Evolutionary conservation across 2,797 vertebrate genomes (phyloP).

Genomic region (Mus minutoides): DNA sequence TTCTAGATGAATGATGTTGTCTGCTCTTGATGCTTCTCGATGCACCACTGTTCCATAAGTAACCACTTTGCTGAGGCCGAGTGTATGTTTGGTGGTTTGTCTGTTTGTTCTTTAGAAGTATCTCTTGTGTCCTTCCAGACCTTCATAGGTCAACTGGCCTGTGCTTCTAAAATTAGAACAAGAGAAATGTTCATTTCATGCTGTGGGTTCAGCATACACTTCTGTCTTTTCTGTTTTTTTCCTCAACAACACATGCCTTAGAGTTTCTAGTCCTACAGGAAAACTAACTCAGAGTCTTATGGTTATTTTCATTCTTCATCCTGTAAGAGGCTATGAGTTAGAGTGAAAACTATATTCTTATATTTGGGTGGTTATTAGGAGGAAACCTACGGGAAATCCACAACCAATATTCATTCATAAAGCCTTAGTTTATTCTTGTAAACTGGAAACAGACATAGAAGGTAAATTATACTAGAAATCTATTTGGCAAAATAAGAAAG

Average conservation of each 20-base stretch:
- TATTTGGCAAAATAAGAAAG: neutral
- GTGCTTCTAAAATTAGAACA: neutral
- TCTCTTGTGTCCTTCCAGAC: neutral
- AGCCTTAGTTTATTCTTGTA: neutral
- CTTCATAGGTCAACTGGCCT: neutral
- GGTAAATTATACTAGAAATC: neutral
- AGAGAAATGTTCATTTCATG: neutral
- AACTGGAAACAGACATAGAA: conserved; percentile 4
- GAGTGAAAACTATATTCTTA: neutral
- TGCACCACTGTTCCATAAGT: accelerated
- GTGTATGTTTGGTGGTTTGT: neutral
- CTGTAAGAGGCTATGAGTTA: neutral
- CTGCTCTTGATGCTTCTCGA: neutral
- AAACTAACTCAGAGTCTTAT: neutral
- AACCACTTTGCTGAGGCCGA: neutral
- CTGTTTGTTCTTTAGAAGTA: conserved; percentile 15
- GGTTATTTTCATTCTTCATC: conserved; percentile 19
- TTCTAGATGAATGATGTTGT: neutral
- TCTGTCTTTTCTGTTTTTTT: neutral
- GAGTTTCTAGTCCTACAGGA: neutral
- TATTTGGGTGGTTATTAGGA: conserved; percentile 3
- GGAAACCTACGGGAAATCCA: neutral
- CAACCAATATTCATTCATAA: neutral
- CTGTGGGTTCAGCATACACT: neutral
- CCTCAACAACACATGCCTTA: neutral